Evolutionary conservation across 2,888 invertebrate species (phyloP), one percentile per base, ranked within the genome.

Genomic region (Thalpophila matura): DNA sequence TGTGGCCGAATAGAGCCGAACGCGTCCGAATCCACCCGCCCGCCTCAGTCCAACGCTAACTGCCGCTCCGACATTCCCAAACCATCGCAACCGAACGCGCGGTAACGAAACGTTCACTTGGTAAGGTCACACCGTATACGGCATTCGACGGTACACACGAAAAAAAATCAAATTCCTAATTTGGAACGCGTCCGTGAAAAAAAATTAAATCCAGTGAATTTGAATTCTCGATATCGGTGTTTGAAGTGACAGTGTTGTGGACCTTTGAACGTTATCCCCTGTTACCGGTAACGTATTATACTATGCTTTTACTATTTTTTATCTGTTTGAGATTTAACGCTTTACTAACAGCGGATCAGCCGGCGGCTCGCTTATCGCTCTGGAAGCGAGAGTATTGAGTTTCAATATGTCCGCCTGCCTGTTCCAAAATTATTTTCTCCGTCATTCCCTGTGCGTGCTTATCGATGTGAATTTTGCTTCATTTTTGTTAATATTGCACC

Each of bases 21-120:
- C 83, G 86, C 85, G 75, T 68, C 88, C 93, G 94, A 93, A 82
- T 80, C 87, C 90, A 89, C 89, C 92, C 94, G 94, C 93, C 93
- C 94, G 92, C 91, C 91, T 93, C 94, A 95, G 94, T 95, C 90
- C 91, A 90, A 78, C 91, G 90, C 89, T 87, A 90, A 89, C 94
- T 90, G 93, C 92, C 94, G 93, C 90, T 84, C 86, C 89, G 91
- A 88, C 89, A 89, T 89, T 92, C 88, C 91, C 89, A 88, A 89
- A 85, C 80, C 90, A 86, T 87, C 89, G 89, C 89, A 87, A 81
- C 85, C 87, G 89, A 88, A 81, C 89, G 91, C 91, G 92, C 92
- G 90, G 88, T 87, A 87, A 86, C 91, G 83, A 86, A 88, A 87
- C 88, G 86, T 88, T 85, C 89, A 87, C 87, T 89, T 85, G 86